Percentiles rank a stretch among this genome's conserved stretches.
Conservation (phyloP, 1,140 invertebrate species). For the Dreissena polymorpha region DNA sequence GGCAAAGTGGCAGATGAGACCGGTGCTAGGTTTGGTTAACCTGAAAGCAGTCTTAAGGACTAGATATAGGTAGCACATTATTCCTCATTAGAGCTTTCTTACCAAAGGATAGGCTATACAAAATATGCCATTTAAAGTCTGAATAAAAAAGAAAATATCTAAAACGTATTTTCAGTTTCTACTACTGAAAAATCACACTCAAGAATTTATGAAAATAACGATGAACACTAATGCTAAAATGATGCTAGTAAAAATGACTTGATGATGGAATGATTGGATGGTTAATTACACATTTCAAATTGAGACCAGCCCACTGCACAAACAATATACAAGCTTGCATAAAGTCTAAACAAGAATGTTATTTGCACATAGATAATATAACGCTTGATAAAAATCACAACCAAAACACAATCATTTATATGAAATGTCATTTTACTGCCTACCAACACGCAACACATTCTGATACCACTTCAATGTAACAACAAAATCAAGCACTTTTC, state of each 20-base stretch:
- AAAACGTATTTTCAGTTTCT: no score
- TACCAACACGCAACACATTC: no score
- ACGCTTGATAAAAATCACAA: no score
- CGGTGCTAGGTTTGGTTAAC: conserved; percentile 10
- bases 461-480: no score
- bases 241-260: not conserved
- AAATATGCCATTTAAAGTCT: no score
- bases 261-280: not conserved
- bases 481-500: no score
- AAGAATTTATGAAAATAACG: not conserved
- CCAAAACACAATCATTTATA: not conserved
- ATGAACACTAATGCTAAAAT: conserved; percentile 15
- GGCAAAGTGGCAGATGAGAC: conserved; percentile 25
- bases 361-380: no score
- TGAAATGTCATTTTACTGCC: not conserved
- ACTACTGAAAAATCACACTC: no score
- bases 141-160: no score
- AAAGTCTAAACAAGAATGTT: no score
- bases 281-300: not conserved
- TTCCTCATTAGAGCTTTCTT: not conserved
- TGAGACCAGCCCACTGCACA: conserved; percentile 30
- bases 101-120: no score
- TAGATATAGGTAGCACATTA: conserved; percentile 44
- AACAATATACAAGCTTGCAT: not conserved
- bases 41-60: conserved; percentile 23